Percentiles rank a stretch among this genome's conserved stretches.
These are phyloP conservation scores for Coronaproctus castanopsis DNA, from an alignment of 2,888 invertebrate species.

Conservation along the genomic window DNA sequence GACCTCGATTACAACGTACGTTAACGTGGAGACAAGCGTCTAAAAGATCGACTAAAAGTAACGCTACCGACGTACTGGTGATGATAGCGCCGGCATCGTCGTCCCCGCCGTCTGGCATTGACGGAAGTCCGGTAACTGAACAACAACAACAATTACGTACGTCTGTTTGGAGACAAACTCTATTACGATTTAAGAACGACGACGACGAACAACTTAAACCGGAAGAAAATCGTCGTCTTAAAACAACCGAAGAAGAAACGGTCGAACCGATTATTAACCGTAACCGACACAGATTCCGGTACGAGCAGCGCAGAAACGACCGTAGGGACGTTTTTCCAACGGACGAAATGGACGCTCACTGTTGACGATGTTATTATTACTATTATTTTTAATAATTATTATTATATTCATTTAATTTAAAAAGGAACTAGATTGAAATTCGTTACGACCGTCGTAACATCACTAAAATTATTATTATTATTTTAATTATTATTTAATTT, in stretches of 20 bases:
- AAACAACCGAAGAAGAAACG: too few relatives aligned
- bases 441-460: too few relatives aligned
- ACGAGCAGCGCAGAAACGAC: too few relatives aligned
- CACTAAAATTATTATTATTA: too few relatives aligned
- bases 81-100: constrained; percentile 14
- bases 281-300: too few relatives aligned
- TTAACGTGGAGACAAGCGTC: constrained; percentile 6
- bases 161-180: constrained; percentile 18
- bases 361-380: background rate
- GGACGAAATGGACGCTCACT: too few relatives aligned
- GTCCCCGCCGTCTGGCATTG: background rate
- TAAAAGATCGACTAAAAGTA: constrained; percentile 3
- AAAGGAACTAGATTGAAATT: too few relatives aligned
- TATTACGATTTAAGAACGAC: constrained; percentile 17
- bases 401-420: background rate
- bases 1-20: constrained; percentile 1
- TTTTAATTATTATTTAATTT: too few relatives aligned
- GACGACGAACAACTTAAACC: constrained; percentile 5
- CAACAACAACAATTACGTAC: too few relatives aligned
- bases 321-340: too few relatives aligned
- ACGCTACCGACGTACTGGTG: constrained; percentile 15
- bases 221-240: constrained; percentile 6
- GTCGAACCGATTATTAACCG: too few relatives aligned
- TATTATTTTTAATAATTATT: background rate
- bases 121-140: constrained; percentile 1